phyloP scores from a whole-genome alignment of 2,888 invertebrate species.

The Tenthredo amoena region DNA sequence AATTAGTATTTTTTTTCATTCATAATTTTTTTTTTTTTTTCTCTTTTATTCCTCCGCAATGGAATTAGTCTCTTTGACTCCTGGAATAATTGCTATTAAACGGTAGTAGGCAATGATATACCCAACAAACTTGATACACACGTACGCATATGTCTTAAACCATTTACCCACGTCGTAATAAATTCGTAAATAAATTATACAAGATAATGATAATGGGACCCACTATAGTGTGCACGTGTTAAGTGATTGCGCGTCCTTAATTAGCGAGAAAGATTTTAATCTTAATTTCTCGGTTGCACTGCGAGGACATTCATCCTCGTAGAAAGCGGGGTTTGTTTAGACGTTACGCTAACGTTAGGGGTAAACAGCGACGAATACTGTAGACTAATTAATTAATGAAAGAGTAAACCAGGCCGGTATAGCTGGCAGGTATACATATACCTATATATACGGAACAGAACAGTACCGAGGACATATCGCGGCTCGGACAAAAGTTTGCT shows the following conservation, averaged over 20 bases:
- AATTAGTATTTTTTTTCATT: neutral
- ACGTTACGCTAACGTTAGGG: slow-evolving; percentile 28
- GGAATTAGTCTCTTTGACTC: neutral
- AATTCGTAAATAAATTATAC: neutral
- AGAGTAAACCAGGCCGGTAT: slow-evolving; percentile 20
- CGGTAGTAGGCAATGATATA: too few species aligned
- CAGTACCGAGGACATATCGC: neutral
- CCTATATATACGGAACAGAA: neutral
- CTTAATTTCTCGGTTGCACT: slow-evolving; percentile 40
- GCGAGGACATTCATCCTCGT: slow-evolving; percentile 39
- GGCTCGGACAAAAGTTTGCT: neutral
- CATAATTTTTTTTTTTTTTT: neutral
- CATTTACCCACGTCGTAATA: neutral
- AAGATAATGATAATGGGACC: slow-evolving; percentile 15
- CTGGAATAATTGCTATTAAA: neutral
- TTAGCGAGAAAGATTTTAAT: slow-evolving; percentile 44
- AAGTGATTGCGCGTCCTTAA: slow-evolving; percentile 36
- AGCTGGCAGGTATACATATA: neutral
- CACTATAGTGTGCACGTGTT: neutral
- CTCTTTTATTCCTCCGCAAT: neutral
- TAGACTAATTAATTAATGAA: slow-evolving; percentile 48
- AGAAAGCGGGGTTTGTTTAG: slow-evolving; percentile 40
- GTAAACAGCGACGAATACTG: slow-evolving; percentile 40
- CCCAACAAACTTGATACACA: neutral
- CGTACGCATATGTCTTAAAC: neutral